These are phyloP conservation scores for Thaleichthys pacificus DNA, from an alignment of 2,797 vertebrate species.

Conservation along the genomic window DNA sequence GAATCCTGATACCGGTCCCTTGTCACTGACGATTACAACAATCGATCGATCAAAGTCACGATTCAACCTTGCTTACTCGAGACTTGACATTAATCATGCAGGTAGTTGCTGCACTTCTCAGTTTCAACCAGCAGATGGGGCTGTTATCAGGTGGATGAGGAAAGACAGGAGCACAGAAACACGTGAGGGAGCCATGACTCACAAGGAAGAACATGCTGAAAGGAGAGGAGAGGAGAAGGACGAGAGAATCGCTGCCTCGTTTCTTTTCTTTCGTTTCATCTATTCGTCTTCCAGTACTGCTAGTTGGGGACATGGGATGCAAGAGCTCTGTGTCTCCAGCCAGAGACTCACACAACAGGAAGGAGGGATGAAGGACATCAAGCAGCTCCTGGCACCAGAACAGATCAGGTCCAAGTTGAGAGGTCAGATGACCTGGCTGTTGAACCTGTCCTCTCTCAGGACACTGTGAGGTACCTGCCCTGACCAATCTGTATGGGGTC, in stretches of 20 bases:
- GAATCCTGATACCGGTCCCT: constrained; percentile 16
- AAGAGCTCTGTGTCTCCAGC: background rate
- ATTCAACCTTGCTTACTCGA: no score
- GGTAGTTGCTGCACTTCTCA: background rate
- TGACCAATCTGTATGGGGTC: no score
- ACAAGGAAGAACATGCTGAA: constrained; percentile 48
- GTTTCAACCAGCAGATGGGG: constrained; percentile 61
- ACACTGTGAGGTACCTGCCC: no score
- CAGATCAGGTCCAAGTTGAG: constrained; percentile 24
- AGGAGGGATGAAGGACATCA: background rate
- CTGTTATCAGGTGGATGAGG: constrained; percentile 53
- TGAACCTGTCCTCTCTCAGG: background rate
- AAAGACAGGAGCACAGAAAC: constrained; percentile 24
- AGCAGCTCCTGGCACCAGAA: background rate
- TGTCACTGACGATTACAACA: background rate
- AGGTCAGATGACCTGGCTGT: background rate
- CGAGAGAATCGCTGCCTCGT: constrained; percentile 7
- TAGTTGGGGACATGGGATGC: background rate
- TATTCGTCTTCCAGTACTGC: constrained; percentile 16
- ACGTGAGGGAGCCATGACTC: constrained; percentile 33
- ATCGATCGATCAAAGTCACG: background rate
- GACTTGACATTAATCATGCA: background rate
- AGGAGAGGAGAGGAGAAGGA: constrained; percentile 39
- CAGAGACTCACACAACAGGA: background rate
- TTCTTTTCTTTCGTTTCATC: constrained; percentile 22